phyloP scores from a whole-genome alignment of 2,888 invertebrate species.

The Pardosa pseudoannulata region DNA sequence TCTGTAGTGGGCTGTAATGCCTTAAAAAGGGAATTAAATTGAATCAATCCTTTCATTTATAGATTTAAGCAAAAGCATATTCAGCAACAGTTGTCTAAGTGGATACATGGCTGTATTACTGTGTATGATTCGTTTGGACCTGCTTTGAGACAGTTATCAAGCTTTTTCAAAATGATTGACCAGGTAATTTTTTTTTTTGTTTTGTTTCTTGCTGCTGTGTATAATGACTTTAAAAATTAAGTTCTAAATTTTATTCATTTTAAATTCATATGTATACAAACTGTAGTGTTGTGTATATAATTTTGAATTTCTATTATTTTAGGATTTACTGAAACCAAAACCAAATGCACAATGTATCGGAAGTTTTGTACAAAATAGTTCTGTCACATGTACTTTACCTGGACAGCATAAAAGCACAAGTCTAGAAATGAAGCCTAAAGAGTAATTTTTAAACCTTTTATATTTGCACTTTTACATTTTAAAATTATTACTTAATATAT shows the following conservation, averaged over 20 bases:
- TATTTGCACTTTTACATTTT: too few species aligned
- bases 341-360: not conserved
- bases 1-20: too few species aligned
- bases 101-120: constrained; percentile 61
- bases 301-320: too few species aligned
- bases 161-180: constrained; percentile 62
- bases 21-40: too few species aligned
- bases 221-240: too few species aligned
- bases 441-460: too few species aligned
- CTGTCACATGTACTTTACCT: not conserved
- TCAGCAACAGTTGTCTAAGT: constrained; percentile 59
- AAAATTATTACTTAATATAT: too few species aligned
- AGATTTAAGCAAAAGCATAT: constrained; percentile 64
- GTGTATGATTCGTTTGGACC: constrained; percentile 69
- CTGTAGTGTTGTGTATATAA: too few species aligned
- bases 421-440: not conserved
- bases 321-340: not conserved
- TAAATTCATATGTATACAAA: too few species aligned
- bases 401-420: not conserved
- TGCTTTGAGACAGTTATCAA: constrained; percentile 41
- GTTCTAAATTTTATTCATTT: not conserved
- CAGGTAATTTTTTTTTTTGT: constrained; percentile 44
- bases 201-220: too few species aligned
- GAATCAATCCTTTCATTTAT: too few species aligned
- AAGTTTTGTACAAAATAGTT: not conserved